Percentiles rank a stretch among this genome's conserved stretches.
Evolutionary conservation across 2,113 vertebrate genomes (phyloP).

Genomic region (Saccopteryx leptura): DNA sequence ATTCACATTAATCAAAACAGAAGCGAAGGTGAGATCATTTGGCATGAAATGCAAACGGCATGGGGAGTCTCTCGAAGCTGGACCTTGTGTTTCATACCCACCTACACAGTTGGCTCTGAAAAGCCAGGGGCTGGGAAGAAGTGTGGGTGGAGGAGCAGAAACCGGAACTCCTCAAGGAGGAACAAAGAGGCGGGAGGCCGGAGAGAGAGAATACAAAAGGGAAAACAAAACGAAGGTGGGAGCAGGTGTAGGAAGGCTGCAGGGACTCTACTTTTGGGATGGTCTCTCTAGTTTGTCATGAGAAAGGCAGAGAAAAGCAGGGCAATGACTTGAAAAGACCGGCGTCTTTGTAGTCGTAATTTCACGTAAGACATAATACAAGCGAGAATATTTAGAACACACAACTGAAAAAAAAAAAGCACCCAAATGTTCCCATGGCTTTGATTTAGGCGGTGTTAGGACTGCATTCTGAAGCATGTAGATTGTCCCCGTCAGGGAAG

Average conservation of each 20-base stretch:
- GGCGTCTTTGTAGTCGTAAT: not conserved
- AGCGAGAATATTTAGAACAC: not conserved
- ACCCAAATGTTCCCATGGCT: not conserved
- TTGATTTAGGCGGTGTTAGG: no score
- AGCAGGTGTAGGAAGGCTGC: not conserved
- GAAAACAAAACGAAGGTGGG: not conserved
- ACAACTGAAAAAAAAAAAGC: not conserved
- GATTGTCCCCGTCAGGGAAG: not conserved
- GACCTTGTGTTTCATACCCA: not conserved
- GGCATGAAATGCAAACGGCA: not conserved
- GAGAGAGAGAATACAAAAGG: not conserved
- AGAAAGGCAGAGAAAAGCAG: not conserved
- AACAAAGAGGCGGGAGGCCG: not conserved
- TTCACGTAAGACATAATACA: not conserved
- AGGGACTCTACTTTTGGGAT: not conserved
- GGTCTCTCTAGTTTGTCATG: not conserved
- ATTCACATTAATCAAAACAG: not conserved
- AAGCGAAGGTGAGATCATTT: not conserved
- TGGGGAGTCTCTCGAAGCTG: not conserved
- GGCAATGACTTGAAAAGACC: not conserved
- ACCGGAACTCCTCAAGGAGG: slow-evolving; percentile 27
- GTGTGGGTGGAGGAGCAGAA: not conserved
- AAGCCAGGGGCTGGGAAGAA: not conserved
- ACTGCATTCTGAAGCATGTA: not conserved
- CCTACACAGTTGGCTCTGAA: not conserved